Evolutionary conservation across 2,113 vertebrate species (phyloP), one percentile per base, ranked within the genome.

Genomic region (Sturnira hondurensis): DNA sequence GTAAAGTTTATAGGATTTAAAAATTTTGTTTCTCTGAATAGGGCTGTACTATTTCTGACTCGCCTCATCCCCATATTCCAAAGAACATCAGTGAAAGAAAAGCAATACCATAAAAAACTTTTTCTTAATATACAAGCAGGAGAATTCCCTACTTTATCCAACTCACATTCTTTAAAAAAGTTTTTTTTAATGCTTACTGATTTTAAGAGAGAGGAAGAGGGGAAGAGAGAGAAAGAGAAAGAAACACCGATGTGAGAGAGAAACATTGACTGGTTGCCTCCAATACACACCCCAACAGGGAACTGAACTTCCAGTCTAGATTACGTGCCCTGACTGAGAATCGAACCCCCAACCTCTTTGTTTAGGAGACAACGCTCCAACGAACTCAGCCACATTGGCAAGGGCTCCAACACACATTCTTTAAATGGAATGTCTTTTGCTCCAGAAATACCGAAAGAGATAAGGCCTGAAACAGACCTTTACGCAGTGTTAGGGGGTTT

Each of bases 1-100:
- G 33, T n/a, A 58, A 86, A 81, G 20, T 14, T 36, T 58, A 24
- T 0, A 89, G 31, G 28, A 93, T 86, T 93, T 86, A 41, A 86
- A 91, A 96, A 81, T 36, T 78, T 78, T 38, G 56, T 74, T 94
- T 93, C n/a, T 84, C 90, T 47, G 36, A 93, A 94, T 9, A 93
- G 0, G 13, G 20, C 16, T 45, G 33, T 65, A 31, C 52, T 95
- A 52, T 95, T 96, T 92, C 43, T 63, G 95, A 83, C 3, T 93
- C 33, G 41, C 15, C 22, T 61, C 38, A 28, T 47, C 56, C 78
- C 80, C 50, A 74, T 88, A 93, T 58, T 82, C 83, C 80, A 89
- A 93, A 89, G 70, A 84, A 47, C 22, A 41, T 61, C 63, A 63
- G 19, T 43, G 74, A 97, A 95, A 96, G 31, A 43, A 89, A 89